phyloP scores from a whole-genome alignment of 23 tunicate species.

The Ascidia mentula region DNA sequence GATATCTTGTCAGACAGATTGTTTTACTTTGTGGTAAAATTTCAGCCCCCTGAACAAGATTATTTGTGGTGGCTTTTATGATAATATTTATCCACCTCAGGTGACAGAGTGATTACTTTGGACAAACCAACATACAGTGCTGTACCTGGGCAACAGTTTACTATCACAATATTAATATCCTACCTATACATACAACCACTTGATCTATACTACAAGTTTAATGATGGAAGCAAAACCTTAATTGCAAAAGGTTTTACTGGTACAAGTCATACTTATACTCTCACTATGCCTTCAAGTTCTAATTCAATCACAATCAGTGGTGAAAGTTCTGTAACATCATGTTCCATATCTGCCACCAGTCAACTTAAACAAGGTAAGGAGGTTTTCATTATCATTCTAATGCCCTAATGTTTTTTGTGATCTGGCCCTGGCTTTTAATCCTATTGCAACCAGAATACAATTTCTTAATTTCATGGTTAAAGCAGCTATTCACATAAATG shows the following conservation, averaged over 20 bases:
- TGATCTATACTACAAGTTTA: background rate
- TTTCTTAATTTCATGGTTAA: no score
- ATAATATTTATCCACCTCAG: no score
- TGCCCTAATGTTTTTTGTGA: no score
- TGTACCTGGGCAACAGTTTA: background rate
- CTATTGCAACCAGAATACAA: no score
- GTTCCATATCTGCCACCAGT: background rate
- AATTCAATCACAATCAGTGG: background rate
- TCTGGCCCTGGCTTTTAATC: no score
- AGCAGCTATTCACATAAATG: no score
- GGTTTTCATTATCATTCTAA: no score
- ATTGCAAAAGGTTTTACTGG: background rate
- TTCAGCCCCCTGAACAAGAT: no score
- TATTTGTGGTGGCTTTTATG: no score
- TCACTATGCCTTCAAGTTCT: background rate
- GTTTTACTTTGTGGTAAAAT: no score
- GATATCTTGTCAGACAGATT: no score
- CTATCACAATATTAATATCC: background rate
- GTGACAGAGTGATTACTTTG: no score
- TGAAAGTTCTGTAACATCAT: background rate
- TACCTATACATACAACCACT: background rate
- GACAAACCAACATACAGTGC: background rate
- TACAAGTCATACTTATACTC: background rate
- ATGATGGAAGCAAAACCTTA: background rate
- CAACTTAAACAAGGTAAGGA: conserved; percentile 8